phyloP scores from a whole-genome alignment of 2,797 vertebrate species.

The Anableps anableps region DNA sequence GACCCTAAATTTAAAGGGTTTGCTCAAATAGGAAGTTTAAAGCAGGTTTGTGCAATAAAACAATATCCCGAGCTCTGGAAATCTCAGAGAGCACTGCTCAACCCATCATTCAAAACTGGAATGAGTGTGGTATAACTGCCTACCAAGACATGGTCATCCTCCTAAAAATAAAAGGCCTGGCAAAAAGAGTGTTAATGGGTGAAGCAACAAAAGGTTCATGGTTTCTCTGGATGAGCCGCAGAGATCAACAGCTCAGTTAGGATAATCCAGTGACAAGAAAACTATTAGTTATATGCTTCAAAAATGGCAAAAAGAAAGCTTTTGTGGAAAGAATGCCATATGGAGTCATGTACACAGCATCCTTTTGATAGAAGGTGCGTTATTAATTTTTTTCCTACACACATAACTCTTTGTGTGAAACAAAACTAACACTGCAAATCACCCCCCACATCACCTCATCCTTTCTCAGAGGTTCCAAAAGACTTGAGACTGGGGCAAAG shows the following conservation, averaged over 20 bases:
- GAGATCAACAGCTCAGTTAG: background rate
- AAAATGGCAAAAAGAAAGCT: background rate
- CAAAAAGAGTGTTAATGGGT: background rate
- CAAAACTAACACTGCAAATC: background rate
- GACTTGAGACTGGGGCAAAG: background rate
- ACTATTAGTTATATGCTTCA: background rate
- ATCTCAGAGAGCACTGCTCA: background rate
- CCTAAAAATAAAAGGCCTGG: background rate
- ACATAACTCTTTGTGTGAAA: background rate
- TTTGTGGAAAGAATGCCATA: background rate
- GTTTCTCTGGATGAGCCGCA: background rate
- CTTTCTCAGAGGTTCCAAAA: background rate
- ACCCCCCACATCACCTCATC: too few species aligned
- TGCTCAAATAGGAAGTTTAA: background rate
- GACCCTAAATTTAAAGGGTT: background rate
- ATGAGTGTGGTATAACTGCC: background rate
- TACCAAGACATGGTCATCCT: background rate
- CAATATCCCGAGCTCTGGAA: background rate
- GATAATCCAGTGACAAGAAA: conserved; percentile 1
- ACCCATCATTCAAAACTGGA: background rate
- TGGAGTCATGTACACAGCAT: background rate
- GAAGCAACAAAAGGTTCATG: background rate
- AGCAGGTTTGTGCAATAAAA: background rate
- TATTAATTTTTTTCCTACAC: background rate
- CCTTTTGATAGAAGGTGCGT: background rate